Evolutionary conservation across 2,113 vertebrate genomes (phyloP).

Genomic region (Cisticola juncidis): DNA sequence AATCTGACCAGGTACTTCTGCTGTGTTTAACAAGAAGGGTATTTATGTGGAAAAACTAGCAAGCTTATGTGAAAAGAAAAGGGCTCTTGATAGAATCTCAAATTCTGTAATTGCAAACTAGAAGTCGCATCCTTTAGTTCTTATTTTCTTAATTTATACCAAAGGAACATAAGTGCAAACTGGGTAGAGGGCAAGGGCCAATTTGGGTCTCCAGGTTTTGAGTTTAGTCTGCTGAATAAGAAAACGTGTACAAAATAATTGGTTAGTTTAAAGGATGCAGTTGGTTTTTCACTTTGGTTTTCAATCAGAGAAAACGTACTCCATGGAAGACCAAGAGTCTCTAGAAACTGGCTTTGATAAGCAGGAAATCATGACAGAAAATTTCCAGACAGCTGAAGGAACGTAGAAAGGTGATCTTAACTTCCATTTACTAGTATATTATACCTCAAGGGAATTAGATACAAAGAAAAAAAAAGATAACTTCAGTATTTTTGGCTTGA

Average conservation of each 20-base stretch:
- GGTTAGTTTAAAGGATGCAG: neutral
- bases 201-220: neutral
- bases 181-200: neutral
- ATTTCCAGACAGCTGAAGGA: neutral
- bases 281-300: neutral
- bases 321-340: neutral
- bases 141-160: neutral
- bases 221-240: neutral
- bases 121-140: neutral
- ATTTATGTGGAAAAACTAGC: neutral
- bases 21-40: neutral
- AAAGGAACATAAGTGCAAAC: neutral
- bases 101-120: neutral
- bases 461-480: neutral
- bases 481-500: neutral
- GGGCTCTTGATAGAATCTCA: neutral
- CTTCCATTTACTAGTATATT: neutral
- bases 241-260: neutral
- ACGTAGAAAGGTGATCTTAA: neutral
- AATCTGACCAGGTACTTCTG: neutral
- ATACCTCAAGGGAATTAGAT: neutral
- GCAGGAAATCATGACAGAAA: neutral
- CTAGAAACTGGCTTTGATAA: neutral
- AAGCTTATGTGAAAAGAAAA: neutral
- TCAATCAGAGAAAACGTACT: neutral